Evolutionary conservation across 2,888 invertebrate genomes (phyloP).

Genomic region (Limnephilus rhombicus): DNA sequence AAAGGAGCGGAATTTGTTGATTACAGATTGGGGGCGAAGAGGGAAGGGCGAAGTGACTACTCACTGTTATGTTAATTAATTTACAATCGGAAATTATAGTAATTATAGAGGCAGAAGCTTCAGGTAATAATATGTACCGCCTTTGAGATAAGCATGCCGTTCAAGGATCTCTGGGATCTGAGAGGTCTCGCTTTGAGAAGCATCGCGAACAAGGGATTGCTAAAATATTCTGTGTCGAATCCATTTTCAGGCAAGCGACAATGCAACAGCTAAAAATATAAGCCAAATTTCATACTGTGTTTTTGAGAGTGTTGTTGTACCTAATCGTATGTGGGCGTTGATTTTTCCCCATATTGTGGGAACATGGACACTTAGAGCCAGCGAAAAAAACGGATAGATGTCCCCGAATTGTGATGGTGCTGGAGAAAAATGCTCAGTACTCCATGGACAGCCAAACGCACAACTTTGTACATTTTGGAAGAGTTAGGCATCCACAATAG

Average conservation of each 20-base stretch:
- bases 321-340: too few species aligned
- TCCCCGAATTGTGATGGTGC: too few species aligned
- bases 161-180: not conserved
- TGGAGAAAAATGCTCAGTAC: too few species aligned
- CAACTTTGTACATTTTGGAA: too few species aligned
- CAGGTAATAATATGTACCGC: not conserved
- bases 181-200: not conserved
- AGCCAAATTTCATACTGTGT: too few species aligned
- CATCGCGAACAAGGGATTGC: not conserved
- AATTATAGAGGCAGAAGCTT: not conserved
- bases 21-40: not conserved
- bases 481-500: too few species aligned
- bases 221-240: not conserved
- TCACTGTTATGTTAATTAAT: not conserved
- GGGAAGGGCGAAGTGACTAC: not conserved
- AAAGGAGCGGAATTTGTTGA: not conserved
- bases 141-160: not conserved
- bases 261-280: too few species aligned
- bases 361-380: too few species aligned
- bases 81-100: conserved; percentile 1
- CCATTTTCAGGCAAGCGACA: not conserved
- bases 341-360: too few species aligned
- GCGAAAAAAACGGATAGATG: too few species aligned
- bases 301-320: too few species aligned
- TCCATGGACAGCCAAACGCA: too few species aligned